Percentiles rank a stretch among this genome's conserved stretches.
Evolutionary conservation across 2,888 invertebrate species (phyloP).

Genomic region (Subacronicta megacephala): DNA sequence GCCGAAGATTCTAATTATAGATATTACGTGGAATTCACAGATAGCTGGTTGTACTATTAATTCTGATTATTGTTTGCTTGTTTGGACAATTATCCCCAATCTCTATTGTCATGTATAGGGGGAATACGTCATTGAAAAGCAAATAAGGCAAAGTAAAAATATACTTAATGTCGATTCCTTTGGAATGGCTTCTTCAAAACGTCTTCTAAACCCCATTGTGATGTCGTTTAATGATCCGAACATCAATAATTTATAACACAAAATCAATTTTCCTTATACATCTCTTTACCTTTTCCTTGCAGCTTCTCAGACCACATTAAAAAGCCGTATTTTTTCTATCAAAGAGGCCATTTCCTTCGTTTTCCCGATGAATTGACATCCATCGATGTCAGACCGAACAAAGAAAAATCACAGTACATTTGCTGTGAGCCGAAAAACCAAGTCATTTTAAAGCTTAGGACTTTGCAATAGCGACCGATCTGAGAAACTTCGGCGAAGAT

Average conservation of each 20-base stretch:
- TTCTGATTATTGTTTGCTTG: constrained; percentile 11
- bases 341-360: constrained; percentile 71
- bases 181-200: constrained; percentile 28
- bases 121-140: constrained; percentile 7
- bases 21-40: constrained; percentile 21
- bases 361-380: constrained; percentile 78
- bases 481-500: constrained; percentile 35
- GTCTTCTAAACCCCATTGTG: constrained; percentile 41
- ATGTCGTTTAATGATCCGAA: constrained; percentile 50
- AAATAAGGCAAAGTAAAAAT: constrained; percentile 8
- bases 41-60: constrained; percentile 10
- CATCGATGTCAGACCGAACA: constrained; percentile 74
- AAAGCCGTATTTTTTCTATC: constrained; percentile 67
- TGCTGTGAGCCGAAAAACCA: constrained; percentile 57
- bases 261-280: constrained; percentile 55
- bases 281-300: constrained; percentile 51
- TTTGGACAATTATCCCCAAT: constrained; percentile 6
- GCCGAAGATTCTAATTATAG: constrained; percentile 46
- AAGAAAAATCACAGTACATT: constrained; percentile 72
- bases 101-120: constrained; percentile 2
- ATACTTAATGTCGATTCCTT: constrained; percentile 17
- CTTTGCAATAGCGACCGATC: constrained; percentile 39
- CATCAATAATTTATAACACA: constrained; percentile 58
- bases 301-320: constrained; percentile 61
- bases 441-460: constrained; percentile 61